phyloP scores from a whole-genome alignment of 1,140 invertebrate genomes.

The Brachionus rubens region DNA sequence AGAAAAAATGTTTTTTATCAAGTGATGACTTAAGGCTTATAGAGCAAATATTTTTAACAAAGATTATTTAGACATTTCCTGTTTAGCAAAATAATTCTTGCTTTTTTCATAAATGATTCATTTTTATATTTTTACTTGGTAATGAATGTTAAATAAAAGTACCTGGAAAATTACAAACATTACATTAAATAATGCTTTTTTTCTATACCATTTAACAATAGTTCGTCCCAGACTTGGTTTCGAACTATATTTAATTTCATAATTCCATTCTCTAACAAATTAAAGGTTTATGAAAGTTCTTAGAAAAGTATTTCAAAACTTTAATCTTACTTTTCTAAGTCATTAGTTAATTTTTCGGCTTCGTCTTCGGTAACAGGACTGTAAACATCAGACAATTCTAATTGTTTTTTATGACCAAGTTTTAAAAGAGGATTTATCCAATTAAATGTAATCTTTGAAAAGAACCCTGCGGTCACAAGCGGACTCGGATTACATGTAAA shows the following conservation, averaged over 20 bases:
- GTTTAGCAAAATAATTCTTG: no score
- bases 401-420: conserved; percentile 31
- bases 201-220: conserved; percentile 26
- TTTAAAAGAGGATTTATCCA: conserved; percentile 21
- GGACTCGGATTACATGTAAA: conserved; percentile 24
- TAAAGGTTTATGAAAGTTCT: no score
- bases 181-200: conserved; percentile 4
- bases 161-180: conserved; percentile 34
- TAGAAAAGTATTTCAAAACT: no score
- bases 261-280: conserved; percentile 39
- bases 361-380: conserved; percentile 36
- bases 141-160: no score
- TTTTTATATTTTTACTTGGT: no score
- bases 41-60: no score
- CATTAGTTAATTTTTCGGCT: not conserved
- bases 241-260: not conserved
- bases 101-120: no score
- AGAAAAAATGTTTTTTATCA: no score
- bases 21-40: no score
- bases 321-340: conserved; percentile 44
- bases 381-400: conserved; percentile 39
- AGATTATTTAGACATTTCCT: no score
- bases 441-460: not conserved
- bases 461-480: not conserved
- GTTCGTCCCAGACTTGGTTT: not conserved